phyloP scores from a whole-genome alignment of 2,113 vertebrate species.

The Cyanoderma ruficeps region DNA sequence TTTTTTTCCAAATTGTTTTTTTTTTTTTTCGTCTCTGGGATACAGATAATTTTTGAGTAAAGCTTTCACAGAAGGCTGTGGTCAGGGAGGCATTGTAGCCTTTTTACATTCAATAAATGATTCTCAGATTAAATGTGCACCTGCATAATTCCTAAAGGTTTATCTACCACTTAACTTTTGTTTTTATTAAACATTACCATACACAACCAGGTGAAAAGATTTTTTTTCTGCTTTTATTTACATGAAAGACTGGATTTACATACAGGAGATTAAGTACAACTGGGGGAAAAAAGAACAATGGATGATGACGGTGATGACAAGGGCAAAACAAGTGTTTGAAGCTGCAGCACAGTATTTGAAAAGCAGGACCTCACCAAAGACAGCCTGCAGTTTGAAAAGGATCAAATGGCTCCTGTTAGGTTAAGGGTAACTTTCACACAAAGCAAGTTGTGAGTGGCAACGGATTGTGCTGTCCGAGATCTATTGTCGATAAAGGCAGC shows the following conservation, averaged over 20 bases:
- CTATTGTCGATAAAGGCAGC: slow-evolving; percentile 42
- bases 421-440: slow-evolving; percentile 43
- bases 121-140: not conserved
- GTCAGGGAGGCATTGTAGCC: not conserved
- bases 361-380: slow-evolving; percentile 24
- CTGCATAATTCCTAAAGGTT: not conserved
- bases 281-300: not conserved
- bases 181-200: not conserved
- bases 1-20: fast-evolving
- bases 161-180: not conserved
- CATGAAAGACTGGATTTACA: not conserved
- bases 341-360: not conserved
- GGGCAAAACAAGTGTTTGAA: not conserved
- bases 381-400: slow-evolving; percentile 10
- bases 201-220: not conserved
- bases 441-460: slow-evolving; percentile 23
- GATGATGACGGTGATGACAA: not conserved
- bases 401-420: slow-evolving; percentile 20
- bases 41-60: not conserved
- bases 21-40: not conserved
- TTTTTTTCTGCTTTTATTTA: not conserved
- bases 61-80: not conserved
- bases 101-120: not conserved
- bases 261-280: not conserved
- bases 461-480: slow-evolving; percentile 16